Evolutionary conservation across 2,888 invertebrate genomes (phyloP).

Genomic region (Yponomeuta plumbellus): DNA sequence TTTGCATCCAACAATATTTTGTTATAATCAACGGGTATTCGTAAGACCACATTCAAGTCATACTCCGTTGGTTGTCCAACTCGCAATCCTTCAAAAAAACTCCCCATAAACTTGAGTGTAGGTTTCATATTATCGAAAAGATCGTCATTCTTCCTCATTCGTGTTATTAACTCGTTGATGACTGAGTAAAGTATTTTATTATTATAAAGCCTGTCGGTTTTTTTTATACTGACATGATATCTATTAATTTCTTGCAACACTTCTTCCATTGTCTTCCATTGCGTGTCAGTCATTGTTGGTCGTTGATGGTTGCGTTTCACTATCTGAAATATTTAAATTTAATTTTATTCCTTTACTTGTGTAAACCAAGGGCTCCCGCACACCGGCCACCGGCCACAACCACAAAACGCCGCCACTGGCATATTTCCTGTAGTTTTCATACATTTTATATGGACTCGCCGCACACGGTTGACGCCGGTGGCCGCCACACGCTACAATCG

Average conservation of each 20-base stretch:
- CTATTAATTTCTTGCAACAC: slow-evolving; percentile 40
- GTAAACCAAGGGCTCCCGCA: too few relatives aligned
- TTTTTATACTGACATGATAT: slow-evolving; percentile 39
- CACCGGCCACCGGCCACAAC: too few relatives aligned
- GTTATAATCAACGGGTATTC: slow-evolving; percentile 41
- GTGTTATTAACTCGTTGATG: slow-evolving; percentile 36
- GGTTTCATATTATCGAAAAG: slow-evolving; percentile 48
- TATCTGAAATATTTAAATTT: neutral
- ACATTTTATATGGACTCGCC: too few relatives aligned
- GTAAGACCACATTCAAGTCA: slow-evolving; percentile 48
- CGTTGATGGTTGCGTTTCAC: neutral
- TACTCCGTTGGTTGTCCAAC: slow-evolving; percentile 52
- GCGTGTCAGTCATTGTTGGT: slow-evolving; percentile 22
- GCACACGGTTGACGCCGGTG: too few relatives aligned
- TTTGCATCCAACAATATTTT: slow-evolving; percentile 39
- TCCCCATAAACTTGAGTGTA: slow-evolving; percentile 47
- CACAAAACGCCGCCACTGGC: too few relatives aligned
- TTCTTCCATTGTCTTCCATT: slow-evolving; percentile 39
- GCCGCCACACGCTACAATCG: too few relatives aligned
- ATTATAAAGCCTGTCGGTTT: slow-evolving; percentile 38
- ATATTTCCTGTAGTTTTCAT: too few relatives aligned
- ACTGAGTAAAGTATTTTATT: slow-evolving; percentile 41
- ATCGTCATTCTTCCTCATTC: slow-evolving; percentile 38
- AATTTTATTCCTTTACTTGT: too few relatives aligned
- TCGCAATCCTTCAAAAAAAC: slow-evolving; percentile 51